Base-by-base conservation (phyloP, 2,888 invertebrate genomes). In the Amphiduros pacificus region DNA sequence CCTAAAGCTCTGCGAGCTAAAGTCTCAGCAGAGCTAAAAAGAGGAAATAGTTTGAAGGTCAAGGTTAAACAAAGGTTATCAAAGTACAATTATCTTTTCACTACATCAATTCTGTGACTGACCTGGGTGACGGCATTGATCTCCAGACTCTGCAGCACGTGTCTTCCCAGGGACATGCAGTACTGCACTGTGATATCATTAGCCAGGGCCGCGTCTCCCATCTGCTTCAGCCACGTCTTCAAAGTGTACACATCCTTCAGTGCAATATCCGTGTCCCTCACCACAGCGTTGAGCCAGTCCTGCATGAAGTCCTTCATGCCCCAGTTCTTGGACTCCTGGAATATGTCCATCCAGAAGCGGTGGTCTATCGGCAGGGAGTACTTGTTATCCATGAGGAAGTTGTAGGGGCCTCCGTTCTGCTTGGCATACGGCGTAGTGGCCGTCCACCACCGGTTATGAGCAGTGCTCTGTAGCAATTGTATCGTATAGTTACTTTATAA, bases 211-310 rank as follows among this genome's bases (percentile, higher is more conserved):
- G 74, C 77, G 11, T 60, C 58, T 0, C 73, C 77, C 78, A 79
- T 79, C 62, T 73, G 69, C 22, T 32, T 61, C 36, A 79, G 62
- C 79, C 79, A 79, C 2, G 57, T 55, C 17, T 63, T 55, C 3
- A 74, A 78, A 6, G 76, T 60, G 28, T 55, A 44, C 4, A 77
- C 51, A 50, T 74, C 69, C 4, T 65, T 60, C 32, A 67, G 62
- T 1, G 74, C 61, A 4, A 71, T 66, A n/a, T 71, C 62, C 17
- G 77, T 66, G 11, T 68, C 64, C 51, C 69, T 66, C n/a, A 75
- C 69, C 54, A 77, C 73, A n/a, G 68, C 66, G 54, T 78, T 73
- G 55, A 79, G 60, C 76, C 76, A 77, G 62, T 78, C 78, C 77
- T 63, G 63, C 63, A 63, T 63, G 32, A 60, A 63, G 29, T 55